These are phyloP conservation scores for Antechinus flavipes DNA, from an alignment of 2,113 vertebrate species.

Conservation along the genomic window DNA sequence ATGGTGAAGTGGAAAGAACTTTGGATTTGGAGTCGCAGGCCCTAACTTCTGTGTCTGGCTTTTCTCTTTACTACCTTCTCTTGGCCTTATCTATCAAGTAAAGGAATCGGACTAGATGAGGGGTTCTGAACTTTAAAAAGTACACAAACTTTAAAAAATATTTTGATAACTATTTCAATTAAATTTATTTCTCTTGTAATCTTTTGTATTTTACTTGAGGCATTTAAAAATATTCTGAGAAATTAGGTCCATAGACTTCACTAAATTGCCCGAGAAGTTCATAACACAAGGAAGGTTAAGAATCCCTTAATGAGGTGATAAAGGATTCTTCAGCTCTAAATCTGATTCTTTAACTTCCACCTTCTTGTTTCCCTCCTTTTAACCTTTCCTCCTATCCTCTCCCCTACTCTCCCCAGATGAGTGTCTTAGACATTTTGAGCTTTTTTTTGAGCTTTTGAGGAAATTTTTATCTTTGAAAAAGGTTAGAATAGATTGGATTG, in stretches of 20 bases:
- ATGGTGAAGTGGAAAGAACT: neutral
- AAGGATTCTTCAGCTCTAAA: neutral
- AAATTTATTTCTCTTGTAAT: neutral
- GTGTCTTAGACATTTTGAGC: neutral
- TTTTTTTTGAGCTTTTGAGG: neutral
- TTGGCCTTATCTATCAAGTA: neutral
- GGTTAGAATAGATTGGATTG: slow-evolving; percentile 15
- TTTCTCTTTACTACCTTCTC: neutral
- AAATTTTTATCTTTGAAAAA: neutral
- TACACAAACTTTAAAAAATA: neutral
- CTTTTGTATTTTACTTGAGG: neutral
- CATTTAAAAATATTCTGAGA: neutral
- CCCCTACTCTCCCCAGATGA: neutral
- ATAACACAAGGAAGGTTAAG: neutral
- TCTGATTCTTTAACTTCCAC: neutral
- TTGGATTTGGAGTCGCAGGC: neutral
- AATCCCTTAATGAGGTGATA: neutral
- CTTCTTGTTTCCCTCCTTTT: neutral
- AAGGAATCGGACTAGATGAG: neutral
- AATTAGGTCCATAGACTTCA: neutral
- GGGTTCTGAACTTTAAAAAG: neutral
- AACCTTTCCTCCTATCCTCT: neutral
- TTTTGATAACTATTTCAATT: neutral
- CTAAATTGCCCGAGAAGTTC: neutral
- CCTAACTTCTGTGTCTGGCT: neutral